Evolutionary conservation across 2,797 vertebrate species (phyloP).

Genomic region (Sebastes taczanowskii): DNA sequence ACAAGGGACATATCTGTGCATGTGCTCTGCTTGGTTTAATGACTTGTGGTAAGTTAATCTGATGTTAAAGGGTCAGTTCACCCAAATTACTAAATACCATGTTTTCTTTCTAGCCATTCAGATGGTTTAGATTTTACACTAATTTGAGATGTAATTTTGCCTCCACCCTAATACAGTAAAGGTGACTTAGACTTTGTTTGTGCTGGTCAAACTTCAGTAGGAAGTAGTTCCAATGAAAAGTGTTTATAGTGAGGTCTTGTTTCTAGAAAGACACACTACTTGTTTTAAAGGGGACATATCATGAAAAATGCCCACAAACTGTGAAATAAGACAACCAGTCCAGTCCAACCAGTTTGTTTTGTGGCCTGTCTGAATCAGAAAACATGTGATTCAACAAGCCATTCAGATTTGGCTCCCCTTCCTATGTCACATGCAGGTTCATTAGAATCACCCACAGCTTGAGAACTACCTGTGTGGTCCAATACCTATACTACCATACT

Average conservation of each 20-base stretch:
- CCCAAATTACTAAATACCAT: not conserved
- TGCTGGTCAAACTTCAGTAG: not conserved
- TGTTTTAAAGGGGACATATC: not conserved
- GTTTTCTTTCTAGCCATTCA: not conserved
- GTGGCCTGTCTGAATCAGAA: not conserved
- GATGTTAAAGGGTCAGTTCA: slow-evolving; percentile 6
- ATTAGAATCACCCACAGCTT: not conserved
- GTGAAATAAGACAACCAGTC: not conserved
- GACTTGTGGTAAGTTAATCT: slow-evolving; percentile 5
- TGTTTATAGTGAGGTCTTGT: not conserved
- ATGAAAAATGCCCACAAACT: not conserved
- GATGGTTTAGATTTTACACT: not conserved
- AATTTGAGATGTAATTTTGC: not conserved
- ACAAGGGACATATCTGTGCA: slow-evolving; percentile 58
- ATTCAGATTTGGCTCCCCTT: not conserved
- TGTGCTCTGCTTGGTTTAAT: slow-evolving; percentile 55
- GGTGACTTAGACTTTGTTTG: not conserved
- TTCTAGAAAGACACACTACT: not conserved
- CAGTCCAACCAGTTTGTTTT: not conserved
- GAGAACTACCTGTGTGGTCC: no score
- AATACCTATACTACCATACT: no score
- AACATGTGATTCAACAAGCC: not conserved
- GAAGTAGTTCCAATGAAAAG: not conserved
- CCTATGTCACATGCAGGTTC: not conserved
- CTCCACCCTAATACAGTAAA: not conserved